Evolutionary conservation across 2,888 invertebrate genomes (phyloP).

Genomic region (Actias luna): DNA sequence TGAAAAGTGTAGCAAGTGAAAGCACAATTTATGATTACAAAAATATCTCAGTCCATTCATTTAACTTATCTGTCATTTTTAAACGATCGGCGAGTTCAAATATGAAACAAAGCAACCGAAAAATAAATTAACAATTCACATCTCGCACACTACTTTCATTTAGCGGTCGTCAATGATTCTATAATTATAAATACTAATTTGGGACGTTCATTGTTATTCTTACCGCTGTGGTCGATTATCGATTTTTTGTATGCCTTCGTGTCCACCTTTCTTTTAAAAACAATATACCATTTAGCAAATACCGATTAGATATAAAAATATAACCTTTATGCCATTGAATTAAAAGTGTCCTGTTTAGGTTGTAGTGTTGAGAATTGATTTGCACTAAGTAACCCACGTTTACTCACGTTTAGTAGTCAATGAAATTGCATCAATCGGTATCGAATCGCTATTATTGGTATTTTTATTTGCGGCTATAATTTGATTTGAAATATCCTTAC

Average conservation of each 20-base stretch:
- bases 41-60: slow-evolving; percentile 6
- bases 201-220: slow-evolving; percentile 74
- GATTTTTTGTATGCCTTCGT: slow-evolving; percentile 59
- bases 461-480: slow-evolving; percentile 69
- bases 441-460: slow-evolving; percentile 72
- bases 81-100: slow-evolving; percentile 26
- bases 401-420: slow-evolving; percentile 77
- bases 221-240: slow-evolving; percentile 59
- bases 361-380: slow-evolving; percentile 51
- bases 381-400: slow-evolving; percentile 60
- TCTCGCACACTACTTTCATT: slow-evolving; percentile 61
- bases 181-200: slow-evolving; percentile 76
- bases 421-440: slow-evolving; percentile 76
- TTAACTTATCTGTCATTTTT: slow-evolving; percentile 21
- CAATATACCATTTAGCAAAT: slow-evolving; percentile 39
- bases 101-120: slow-evolving; percentile 28
- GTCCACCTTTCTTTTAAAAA: slow-evolving; percentile 61
- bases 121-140: slow-evolving; percentile 61
- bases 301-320: slow-evolving; percentile 38
- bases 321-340: slow-evolving; percentile 40
- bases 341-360: slow-evolving; percentile 45
- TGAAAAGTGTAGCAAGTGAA: background rate
- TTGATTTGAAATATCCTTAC: slow-evolving; percentile 54
- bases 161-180: slow-evolving; percentile 69
- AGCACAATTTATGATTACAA: slow-evolving; percentile 1